These are phyloP conservation scores for Adelognathus sp. DNA, from an alignment of 2,888 invertebrate genomes.

Conservation along the genomic window DNA sequence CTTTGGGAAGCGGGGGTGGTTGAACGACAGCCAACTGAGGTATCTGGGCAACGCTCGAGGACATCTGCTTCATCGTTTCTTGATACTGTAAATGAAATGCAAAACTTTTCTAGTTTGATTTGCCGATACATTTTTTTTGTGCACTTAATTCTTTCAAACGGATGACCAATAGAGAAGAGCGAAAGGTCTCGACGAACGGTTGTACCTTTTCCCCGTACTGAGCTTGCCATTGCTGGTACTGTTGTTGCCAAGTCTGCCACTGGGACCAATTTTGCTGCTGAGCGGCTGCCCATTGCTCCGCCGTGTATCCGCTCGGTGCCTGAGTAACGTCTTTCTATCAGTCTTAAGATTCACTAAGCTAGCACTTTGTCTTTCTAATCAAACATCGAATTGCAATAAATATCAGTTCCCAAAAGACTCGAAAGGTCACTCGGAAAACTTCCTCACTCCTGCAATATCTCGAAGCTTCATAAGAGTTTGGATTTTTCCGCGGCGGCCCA, in stretches of 20 bases:
- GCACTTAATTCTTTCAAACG: not conserved
- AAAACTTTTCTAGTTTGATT: slow-evolving; percentile 36
- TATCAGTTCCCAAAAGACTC: not conserved
- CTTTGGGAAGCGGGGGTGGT: slow-evolving; percentile 77
- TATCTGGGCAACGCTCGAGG: slow-evolving; percentile 68
- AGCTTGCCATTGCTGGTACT: slow-evolving; percentile 89
- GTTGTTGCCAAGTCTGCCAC: slow-evolving; percentile 90
- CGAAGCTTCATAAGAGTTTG: not conserved
- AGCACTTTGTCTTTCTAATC: not conserved
- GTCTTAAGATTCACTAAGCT: slow-evolving; percentile 15
- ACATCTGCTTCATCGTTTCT: slow-evolving; percentile 81
- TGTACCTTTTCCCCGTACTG: slow-evolving; percentile 89
- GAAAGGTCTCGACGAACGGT: slow-evolving; percentile 14
- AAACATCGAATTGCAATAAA: not conserved
- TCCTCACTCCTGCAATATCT: not conserved
- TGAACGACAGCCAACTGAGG: slow-evolving; percentile 71
- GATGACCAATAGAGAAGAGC: not conserved
- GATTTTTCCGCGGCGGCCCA: not conserved
- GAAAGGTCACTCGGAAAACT: not conserved
- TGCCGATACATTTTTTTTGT: not conserved
- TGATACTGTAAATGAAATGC: slow-evolving; percentile 81
- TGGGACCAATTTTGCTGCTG: slow-evolving; percentile 89
- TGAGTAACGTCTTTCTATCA: slow-evolving; percentile 61
- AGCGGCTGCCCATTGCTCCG: slow-evolving; percentile 87
- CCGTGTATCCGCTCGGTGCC: slow-evolving; percentile 82